Evolutionary conservation across 2,797 vertebrate species (phyloP).

Genomic region (Intellagama lesueurii): DNA sequence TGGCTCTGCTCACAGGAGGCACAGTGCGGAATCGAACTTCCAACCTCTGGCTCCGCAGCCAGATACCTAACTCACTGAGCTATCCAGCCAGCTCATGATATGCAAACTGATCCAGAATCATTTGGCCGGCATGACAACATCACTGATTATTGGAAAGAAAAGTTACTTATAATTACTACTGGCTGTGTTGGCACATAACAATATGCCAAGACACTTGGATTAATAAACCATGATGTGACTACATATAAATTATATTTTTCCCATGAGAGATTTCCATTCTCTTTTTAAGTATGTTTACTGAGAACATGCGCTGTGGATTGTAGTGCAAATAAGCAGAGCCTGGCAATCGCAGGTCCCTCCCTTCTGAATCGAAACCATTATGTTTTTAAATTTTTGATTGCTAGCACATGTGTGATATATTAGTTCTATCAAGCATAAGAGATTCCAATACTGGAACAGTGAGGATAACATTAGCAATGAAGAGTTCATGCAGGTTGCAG

Average conservation of each 20-base stretch:
- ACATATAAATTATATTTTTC: constrained; percentile 31
- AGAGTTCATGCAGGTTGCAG: constrained; percentile 56
- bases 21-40: too few relatives aligned
- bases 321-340: constrained; percentile 35
- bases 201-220: neutral
- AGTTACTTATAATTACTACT: neutral
- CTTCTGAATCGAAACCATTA: constrained; percentile 52
- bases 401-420: constrained; percentile 54
- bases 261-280: constrained; percentile 31
- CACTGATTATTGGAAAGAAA: neutral
- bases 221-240: neutral
- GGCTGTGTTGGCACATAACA: neutral
- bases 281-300: constrained; percentile 19
- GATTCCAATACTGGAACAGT: constrained; percentile 51
- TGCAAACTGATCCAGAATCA: neutral
- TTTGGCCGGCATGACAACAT: neutral
- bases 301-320: neutral
- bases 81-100: neutral
- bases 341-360: constrained; percentile 36
- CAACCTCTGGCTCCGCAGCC: too few relatives aligned
- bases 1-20: too few relatives aligned
- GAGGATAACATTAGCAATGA: constrained; percentile 62
- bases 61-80: too few relatives aligned
- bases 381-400: constrained; percentile 3
- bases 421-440: constrained; percentile 53